Conservation (phyloP, 2,797 vertebrate species). For the Nannoperca obscura region DNA sequence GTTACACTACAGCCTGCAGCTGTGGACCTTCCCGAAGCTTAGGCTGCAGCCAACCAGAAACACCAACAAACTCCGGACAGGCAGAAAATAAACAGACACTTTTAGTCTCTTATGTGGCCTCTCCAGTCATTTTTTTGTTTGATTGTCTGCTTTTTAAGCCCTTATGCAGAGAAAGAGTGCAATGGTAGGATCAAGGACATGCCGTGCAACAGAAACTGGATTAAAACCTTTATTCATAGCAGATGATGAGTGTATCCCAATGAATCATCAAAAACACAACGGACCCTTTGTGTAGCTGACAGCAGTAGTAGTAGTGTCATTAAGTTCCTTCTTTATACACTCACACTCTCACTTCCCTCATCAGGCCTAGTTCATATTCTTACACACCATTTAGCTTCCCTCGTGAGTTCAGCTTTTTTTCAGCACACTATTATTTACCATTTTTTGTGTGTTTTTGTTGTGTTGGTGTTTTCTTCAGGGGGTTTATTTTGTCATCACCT, state of each 20-base stretch:
- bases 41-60: constrained; percentile 66
- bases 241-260: constrained; percentile 12
- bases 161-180: neutral
- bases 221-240: neutral
- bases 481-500: neutral
- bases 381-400: neutral
- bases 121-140: constrained; percentile 15
- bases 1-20: constrained; percentile 71
- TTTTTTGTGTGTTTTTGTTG: neutral
- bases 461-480: neutral
- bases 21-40: constrained; percentile 66
- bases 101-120: constrained; percentile 45
- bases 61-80: constrained; percentile 63
- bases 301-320: constrained; percentile 9
- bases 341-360: constrained; percentile 31
- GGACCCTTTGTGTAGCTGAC: neutral
- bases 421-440: neutral
- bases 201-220: neutral
- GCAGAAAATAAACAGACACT: constrained; percentile 66
- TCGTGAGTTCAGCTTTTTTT: neutral
- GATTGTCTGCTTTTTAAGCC: constrained; percentile 24
- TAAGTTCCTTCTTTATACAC: constrained; percentile 34
- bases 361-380: constrained; percentile 4
- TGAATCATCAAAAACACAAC: constrained; percentile 2
- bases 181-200: neutral